phyloP scores from a whole-genome alignment of 2,113 vertebrate genomes.

The Cephalopholis sonnerati region DNA sequence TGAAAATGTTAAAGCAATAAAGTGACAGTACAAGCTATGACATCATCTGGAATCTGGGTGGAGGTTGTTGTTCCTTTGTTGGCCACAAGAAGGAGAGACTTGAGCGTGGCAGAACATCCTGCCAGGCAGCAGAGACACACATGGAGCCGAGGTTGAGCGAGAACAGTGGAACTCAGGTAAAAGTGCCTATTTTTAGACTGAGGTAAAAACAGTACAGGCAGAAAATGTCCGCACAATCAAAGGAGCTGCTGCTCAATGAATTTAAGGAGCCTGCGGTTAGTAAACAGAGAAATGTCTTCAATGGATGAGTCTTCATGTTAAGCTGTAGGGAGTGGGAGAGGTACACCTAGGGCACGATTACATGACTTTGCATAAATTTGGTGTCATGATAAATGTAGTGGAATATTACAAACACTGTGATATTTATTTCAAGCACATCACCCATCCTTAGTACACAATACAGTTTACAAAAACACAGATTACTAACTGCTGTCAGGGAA shows the following conservation, averaged over 20 bases:
- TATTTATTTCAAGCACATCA: background rate
- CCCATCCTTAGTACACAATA: background rate
- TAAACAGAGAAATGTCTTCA: slow-evolving; percentile 8
- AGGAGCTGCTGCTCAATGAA: slow-evolving; percentile 39
- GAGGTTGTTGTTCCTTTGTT: slow-evolving; percentile 25
- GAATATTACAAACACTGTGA: background rate
- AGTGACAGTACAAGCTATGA: slow-evolving; percentile 38
- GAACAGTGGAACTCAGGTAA: slow-evolving; percentile 20
- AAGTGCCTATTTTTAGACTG: slow-evolving; percentile 56
- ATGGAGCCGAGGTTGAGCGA: slow-evolving; percentile 4
- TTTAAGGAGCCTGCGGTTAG: slow-evolving; percentile 5
- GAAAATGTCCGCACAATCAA: slow-evolving; percentile 26
- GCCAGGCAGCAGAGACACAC: background rate
- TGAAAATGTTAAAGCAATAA: slow-evolving; percentile 39
- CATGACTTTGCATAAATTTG: no score
- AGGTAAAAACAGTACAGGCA: slow-evolving; percentile 9
- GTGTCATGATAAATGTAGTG: background rate
- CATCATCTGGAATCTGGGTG: slow-evolving; percentile 33
- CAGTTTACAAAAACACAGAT: background rate
- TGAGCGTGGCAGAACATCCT: slow-evolving; percentile 1
- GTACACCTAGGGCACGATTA: background rate
- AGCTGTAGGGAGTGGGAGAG: background rate
- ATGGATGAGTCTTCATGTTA: slow-evolving; percentile 2
- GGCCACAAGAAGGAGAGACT: slow-evolving; percentile 40
- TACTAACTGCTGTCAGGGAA: background rate